These are phyloP conservation scores for Pyrocephalus nanus DNA, from an alignment of 2,797 vertebrate genomes.

Conservation along the genomic window DNA sequence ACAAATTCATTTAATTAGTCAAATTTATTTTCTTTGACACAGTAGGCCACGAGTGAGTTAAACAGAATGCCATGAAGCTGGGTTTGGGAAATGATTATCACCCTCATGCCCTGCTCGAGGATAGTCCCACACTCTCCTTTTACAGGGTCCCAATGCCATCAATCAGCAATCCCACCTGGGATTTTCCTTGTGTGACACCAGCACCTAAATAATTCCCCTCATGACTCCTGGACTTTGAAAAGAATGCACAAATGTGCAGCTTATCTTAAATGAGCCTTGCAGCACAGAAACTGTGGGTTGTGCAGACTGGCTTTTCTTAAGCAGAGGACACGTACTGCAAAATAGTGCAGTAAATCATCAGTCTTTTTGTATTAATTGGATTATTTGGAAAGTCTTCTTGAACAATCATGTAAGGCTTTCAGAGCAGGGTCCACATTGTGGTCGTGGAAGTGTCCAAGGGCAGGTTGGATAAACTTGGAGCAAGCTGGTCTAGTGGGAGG, in stretches of 20 bases:
- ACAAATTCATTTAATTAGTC: not conserved
- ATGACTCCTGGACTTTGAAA: not conserved
- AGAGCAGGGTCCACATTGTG: not conserved
- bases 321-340: not conserved
- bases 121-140: constrained; percentile 20
- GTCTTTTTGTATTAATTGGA: not conserved
- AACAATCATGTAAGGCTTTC: not conserved
- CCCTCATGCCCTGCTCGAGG: not conserved
- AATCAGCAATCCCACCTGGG: not conserved
- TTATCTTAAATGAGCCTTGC: not conserved
- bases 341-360: not conserved
- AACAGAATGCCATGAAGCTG: not conserved
- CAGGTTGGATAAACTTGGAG: not conserved
- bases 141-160: not conserved
- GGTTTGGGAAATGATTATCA: not conserved
- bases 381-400: not conserved
- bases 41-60: not conserved
- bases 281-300: not conserved
- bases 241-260: not conserved
- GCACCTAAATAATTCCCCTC: not conserved
- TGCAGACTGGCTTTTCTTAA: not conserved
- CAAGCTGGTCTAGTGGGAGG: not conserved
- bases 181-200: no score
- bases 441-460: not conserved
- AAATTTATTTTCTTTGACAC: not conserved